Percentiles rank a stretch among this genome's conserved stretches.
phyloP scores from a whole-genome alignment of 2,888 invertebrate species.

The Mythimna lalbum region DNA sequence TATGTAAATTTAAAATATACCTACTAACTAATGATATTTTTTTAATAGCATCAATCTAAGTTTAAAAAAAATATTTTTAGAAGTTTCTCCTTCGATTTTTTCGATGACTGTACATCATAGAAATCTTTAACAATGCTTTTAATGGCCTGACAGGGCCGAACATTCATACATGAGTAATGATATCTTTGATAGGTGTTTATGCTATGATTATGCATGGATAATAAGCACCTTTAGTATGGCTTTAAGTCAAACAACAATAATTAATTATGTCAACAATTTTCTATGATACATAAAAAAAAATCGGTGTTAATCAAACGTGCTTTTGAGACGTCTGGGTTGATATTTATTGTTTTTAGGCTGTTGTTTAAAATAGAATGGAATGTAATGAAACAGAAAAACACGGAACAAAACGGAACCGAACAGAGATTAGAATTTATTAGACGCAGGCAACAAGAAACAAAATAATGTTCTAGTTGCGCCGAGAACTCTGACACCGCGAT shows the following conservation, averaged over 20 bases:
- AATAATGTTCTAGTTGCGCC: no score
- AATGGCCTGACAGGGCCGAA: conserved; percentile 13
- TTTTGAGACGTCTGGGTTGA: not conserved
- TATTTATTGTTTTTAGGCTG: no score
- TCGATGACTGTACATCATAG: not conserved
- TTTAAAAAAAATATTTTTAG: no score
- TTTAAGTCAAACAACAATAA: not conserved
- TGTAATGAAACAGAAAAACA: no score
- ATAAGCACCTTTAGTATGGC: conserved; percentile 6
- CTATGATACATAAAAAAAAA: not conserved
- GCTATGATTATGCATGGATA: conserved; percentile 8
- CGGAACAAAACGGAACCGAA: no score
- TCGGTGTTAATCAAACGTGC: not conserved
- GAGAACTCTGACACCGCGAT: no score
- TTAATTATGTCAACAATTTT: not conserved
- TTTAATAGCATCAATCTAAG: no score
- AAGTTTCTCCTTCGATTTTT: not conserved
- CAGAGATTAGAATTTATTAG: no score
- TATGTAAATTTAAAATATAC: no score
- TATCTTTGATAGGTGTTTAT: conserved; percentile 15
- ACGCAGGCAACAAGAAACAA: no score
- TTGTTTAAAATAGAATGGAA: no score
- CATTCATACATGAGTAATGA: conserved; percentile 46
- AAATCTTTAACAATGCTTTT: conserved; percentile 30
- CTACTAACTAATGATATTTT: no score